Evolutionary conservation across 2,888 invertebrate genomes (phyloP).

Genomic region (Drosophila prostipennis): DNA sequence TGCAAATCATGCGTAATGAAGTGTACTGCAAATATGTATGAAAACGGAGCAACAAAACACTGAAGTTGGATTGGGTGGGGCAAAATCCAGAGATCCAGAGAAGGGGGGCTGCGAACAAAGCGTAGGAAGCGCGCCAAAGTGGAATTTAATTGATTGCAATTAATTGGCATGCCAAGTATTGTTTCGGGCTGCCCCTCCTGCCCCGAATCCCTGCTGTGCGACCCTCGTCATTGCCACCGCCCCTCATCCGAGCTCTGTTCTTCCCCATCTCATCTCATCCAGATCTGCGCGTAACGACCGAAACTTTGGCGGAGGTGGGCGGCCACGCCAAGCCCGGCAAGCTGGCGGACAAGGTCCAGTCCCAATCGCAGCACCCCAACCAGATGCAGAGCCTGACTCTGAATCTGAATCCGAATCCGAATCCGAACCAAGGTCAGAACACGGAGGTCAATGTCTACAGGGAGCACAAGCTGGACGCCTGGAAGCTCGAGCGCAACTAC

Average conservation of each 20-base stretch:
- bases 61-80: not conserved
- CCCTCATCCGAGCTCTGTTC: constrained; percentile 1
- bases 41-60: constrained; percentile 34
- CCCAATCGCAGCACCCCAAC: constrained; percentile 7
- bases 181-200: not conserved
- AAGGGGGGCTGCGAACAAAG: constrained; percentile 13
- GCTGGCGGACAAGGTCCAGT: constrained; percentile 11
- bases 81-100: not conserved
- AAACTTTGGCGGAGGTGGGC: constrained; percentile 57
- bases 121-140: constrained; percentile 28
- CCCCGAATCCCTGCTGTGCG: not conserved
- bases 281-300: constrained; percentile 82
- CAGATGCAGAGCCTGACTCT: no score
- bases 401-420: no score
- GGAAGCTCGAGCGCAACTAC: constrained; percentile 81
- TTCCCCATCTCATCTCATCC: not conserved
- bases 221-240: constrained; percentile 16
- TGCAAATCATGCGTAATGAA: constrained; percentile 74
- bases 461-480: constrained; percentile 63
- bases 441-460: constrained; percentile 47
- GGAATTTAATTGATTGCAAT: constrained; percentile 72
- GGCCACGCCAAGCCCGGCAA: constrained; percentile 21
- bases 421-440: constrained; percentile 17
- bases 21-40: constrained; percentile 62
- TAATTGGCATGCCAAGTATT: constrained; percentile 60